Evolutionary conservation across 2,797 vertebrate species (phyloP), one percentile per base, ranked within the genome.

Genomic region (Rhodeus uyekii): DNA sequence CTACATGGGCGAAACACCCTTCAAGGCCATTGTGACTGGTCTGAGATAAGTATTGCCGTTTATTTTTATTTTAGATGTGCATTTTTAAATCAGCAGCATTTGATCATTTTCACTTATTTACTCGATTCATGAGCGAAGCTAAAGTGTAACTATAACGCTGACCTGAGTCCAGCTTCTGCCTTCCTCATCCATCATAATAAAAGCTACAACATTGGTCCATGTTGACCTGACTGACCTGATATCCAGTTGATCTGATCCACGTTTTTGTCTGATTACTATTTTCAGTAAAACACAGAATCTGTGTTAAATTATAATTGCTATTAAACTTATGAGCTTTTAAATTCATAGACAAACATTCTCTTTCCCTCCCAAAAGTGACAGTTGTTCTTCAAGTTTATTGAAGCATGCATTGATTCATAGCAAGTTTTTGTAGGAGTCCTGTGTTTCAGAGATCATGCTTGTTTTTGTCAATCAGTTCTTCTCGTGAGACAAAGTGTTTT

Each of bases 1-100:
- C 61, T 69, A 39, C 34, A 83, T 9, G 24, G 61, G 46, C 50
- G 14, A n/a, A 82, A 61, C 5, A 9, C 55, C 48, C 32, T 76
- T 9, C 44, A 29, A 55, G 1, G 27, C 32, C 19, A 12, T 36
- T 36, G 61, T 44, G 71, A 27, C n/a, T 55, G 60, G 10, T 53
- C 58, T 16, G 46, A 38, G 61, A 74, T 64, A 18, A 55, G 34
- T 81, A n/a, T 4, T 72, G 39, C 19, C 53, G 16, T 81, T 63
- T 61, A 16, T 16, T 50, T 67, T 22, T 9, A 13, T 18, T 64
- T 6, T 50, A 34, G 24, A 50, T 65, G 60, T 5, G 0, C 6
- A 46, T 63, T 76, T 60, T 73, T 55, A 58, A 39, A 58, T 58
- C 10, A 27, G 13, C 36, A 19, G n/a, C 12, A 29, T 12, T 74